These are phyloP conservation scores for Pegea sp. DNA, from an alignment of 23 tunicate genomes.

Conservation along the genomic window DNA sequence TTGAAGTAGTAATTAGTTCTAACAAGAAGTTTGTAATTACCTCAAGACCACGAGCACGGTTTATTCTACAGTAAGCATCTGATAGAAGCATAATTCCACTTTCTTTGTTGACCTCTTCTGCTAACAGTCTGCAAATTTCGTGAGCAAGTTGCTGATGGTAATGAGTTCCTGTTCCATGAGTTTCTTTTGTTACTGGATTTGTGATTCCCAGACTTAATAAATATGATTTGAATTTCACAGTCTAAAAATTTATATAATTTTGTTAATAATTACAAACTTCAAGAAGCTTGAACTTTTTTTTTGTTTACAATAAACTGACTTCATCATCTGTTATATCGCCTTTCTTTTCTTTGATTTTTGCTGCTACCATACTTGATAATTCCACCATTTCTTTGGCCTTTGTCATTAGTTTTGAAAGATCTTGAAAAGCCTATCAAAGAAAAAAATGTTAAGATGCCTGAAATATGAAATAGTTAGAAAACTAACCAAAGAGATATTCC, in stretches of 20 bases:
- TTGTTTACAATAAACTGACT: constrained; percentile 6
- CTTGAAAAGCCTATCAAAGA: constrained; percentile 63
- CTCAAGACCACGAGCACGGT: constrained; percentile 88
- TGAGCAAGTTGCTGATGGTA: constrained; percentile 88
- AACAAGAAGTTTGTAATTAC: constrained; percentile 1
- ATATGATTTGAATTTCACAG: constrained; percentile 76
- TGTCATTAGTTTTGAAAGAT: constrained; percentile 58
- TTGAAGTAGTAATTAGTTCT: background rate
- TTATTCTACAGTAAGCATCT: constrained; percentile 75
- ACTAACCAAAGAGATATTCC: constrained; percentile 45
- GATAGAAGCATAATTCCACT: constrained; percentile 68
- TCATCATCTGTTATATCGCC: constrained; percentile 95
- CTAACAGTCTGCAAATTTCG: constrained; percentile 24
- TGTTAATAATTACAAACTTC: too few relatives aligned
- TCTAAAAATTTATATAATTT: constrained; percentile 31
- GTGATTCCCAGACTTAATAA: constrained; percentile 80
- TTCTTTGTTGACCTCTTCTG: constrained; percentile 7
- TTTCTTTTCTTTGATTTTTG: constrained; percentile 80
- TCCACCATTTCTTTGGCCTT: constrained; percentile 93
- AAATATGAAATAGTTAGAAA: background rate
- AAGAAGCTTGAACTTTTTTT: too few relatives aligned
- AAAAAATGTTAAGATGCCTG: background rate
- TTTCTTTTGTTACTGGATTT: constrained; percentile 86
- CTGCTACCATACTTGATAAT: constrained; percentile 30
- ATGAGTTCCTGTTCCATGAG: constrained; percentile 78